A percentile compares a stretch with the other conserved stretches of the same genome.
phyloP scores from a whole-genome alignment of 2,113 vertebrate genomes.

The Bucco capensis region DNA sequence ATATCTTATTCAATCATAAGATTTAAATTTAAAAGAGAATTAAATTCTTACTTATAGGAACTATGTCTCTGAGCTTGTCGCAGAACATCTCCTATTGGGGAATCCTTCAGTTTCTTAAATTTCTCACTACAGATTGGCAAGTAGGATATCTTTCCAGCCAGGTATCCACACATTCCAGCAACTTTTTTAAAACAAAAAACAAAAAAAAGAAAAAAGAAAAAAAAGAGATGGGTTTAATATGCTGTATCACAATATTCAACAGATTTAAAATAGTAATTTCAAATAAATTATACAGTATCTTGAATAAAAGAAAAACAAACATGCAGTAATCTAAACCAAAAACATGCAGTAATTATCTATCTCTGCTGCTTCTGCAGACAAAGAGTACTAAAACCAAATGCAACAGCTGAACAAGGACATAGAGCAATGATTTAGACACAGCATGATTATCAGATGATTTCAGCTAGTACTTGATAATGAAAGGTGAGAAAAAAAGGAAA shows the following conservation, averaged over 20 bases:
- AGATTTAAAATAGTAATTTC: neutral
- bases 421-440: neutral
- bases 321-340: neutral
- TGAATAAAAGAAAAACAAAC: neutral
- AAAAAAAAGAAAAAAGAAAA: neutral
- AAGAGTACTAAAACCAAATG: neutral
- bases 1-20: neutral
- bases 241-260: neutral
- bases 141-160: constrained; percentile 90
- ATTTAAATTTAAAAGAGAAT: neutral
- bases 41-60: constrained; percentile 68
- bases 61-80: constrained; percentile 69
- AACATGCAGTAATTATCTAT: neutral
- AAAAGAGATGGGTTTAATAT: neutral
- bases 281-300: neutral
- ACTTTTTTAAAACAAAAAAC: constrained; percentile 72
- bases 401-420: neutral
- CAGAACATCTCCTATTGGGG: constrained; percentile 84
- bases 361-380: neutral
- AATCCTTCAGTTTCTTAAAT: constrained; percentile 87
- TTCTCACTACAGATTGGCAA: constrained; percentile 87
- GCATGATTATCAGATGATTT: neutral
- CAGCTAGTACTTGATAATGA: neutral
- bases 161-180: constrained; percentile 85
- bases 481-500: neutral